phyloP scores from a whole-genome alignment of 1,140 invertebrate genomes.

The Lordiphosa stackelbergi region DNA sequence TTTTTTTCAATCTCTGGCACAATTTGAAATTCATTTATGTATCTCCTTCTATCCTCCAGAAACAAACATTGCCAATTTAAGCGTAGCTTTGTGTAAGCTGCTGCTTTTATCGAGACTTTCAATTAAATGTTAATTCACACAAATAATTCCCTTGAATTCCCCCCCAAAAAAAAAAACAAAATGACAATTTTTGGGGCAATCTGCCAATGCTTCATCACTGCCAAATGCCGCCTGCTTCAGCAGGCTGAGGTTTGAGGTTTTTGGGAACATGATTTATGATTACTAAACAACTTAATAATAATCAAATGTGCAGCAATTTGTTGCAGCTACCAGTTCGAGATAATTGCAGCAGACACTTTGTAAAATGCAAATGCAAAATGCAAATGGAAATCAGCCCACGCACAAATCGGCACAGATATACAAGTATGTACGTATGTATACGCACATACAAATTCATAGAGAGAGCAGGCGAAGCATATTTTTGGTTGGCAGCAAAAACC shows the following conservation, averaged over 20 bases:
- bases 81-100: too few species aligned
- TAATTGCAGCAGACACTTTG: constrained; percentile 46
- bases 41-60: too few species aligned
- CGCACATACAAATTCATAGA: neutral
- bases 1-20: too few species aligned
- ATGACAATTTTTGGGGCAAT: too few species aligned
- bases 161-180: too few species aligned
- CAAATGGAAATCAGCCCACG: constrained; percentile 16
- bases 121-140: too few species aligned
- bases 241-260: constrained; percentile 6
- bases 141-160: too few species aligned
- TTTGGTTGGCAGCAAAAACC: constrained; percentile 66
- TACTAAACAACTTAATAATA: constrained; percentile 64
- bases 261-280: constrained; percentile 53
- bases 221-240: too few species aligned
- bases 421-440: neutral
- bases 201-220: constrained; percentile 15
- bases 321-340: constrained; percentile 39
- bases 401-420: constrained; percentile 7
- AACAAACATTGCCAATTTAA: too few species aligned
- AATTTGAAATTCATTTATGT: too few species aligned
- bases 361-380: constrained; percentile 46
- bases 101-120: too few species aligned
- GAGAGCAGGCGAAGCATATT: constrained; percentile 26
- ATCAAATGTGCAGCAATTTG: constrained; percentile 54